These are phyloP conservation scores for Electrona antarctica DNA, from an alignment of 2,113 vertebrate species.

Conservation along the genomic window DNA sequence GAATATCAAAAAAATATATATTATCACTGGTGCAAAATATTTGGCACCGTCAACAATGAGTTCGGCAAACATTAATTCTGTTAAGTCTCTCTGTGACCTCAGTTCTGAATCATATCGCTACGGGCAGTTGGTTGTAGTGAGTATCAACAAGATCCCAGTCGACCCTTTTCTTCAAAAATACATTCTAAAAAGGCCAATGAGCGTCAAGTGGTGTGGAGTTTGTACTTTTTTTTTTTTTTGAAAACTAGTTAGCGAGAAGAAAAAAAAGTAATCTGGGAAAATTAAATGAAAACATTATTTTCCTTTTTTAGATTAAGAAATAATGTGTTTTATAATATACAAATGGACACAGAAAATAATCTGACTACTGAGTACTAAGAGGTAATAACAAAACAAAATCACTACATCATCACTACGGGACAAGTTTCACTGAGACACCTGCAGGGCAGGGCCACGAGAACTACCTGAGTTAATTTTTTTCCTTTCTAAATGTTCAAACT, in stretches of 20 bases:
- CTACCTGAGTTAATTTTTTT: slow-evolving; percentile 87
- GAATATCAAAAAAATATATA: not conserved
- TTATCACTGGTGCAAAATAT: slow-evolving; percentile 28
- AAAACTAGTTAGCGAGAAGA: slow-evolving; percentile 23
- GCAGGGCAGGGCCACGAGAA: slow-evolving; percentile 78
- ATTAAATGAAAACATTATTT: slow-evolving; percentile 47
- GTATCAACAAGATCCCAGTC: slow-evolving; percentile 49
- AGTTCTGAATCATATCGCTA: not conserved
- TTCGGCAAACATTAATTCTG: not conserved
- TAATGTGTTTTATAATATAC: slow-evolving; percentile 62
- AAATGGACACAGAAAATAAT: slow-evolving; percentile 63
- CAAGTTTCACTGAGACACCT: slow-evolving; percentile 80
- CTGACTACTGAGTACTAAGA: slow-evolving; percentile 57
- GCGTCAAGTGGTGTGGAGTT: slow-evolving; percentile 61
- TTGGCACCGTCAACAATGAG: not conserved
- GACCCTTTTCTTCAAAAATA: slow-evolving; percentile 75
- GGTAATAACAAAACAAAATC: slow-evolving; percentile 58
- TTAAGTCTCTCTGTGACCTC: not conserved
- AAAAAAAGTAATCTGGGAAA: slow-evolving; percentile 44
- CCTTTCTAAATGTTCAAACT: slow-evolving; percentile 53
- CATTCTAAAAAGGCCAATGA: slow-evolving; percentile 74
- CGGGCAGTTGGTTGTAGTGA: slow-evolving; percentile 27
- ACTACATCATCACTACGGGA: slow-evolving; percentile 82
- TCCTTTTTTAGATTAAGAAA: slow-evolving; percentile 61
- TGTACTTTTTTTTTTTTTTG: slow-evolving; percentile 53